Evolutionary conservation across 1,140 invertebrate genomes (phyloP).

Genomic region (Teleopsis dalmanni): DNA sequence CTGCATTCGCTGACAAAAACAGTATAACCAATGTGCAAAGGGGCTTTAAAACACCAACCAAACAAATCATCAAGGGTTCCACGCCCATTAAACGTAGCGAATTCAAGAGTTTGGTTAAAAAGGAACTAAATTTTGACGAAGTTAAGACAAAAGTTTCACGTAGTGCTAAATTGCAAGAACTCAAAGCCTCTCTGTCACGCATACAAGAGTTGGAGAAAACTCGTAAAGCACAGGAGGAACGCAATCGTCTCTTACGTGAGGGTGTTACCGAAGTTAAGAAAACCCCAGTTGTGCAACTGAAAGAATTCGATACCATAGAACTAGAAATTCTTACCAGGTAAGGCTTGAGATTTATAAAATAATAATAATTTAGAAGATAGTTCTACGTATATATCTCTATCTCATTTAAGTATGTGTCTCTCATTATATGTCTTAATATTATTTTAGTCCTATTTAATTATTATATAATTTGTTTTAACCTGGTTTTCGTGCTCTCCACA

Average conservation of each 20-base stretch:
- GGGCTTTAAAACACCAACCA: slow-evolving; percentile 38
- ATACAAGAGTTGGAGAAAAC: slow-evolving; percentile 46
- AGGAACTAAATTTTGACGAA: slow-evolving; percentile 57
- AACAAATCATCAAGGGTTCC: slow-evolving; percentile 34
- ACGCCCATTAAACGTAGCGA: slow-evolving; percentile 28
- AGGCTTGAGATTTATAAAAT: slow-evolving; percentile 11
- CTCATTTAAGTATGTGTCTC: no score
- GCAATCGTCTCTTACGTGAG: slow-evolving; percentile 30
- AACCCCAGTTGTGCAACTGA: slow-evolving; percentile 48
- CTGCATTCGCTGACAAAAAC: slow-evolving; percentile 18
- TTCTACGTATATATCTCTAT: no score
- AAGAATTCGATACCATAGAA: slow-evolving; percentile 64
- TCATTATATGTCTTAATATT: no score
- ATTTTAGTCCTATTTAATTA: no score
- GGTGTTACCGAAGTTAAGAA: slow-evolving; percentile 45
- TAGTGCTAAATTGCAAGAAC: slow-evolving; percentile 57
- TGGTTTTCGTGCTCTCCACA: no score
- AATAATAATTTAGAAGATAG: background rate
- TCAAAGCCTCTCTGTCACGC: slow-evolving; percentile 55
- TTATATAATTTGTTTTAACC: no score
- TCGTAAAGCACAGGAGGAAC: slow-evolving; percentile 38
- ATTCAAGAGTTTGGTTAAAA: slow-evolving; percentile 44
- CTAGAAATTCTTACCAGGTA: slow-evolving; percentile 65
- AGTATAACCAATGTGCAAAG: slow-evolving; percentile 28
- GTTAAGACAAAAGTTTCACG: slow-evolving; percentile 56